Base-by-base conservation (phyloP, 2,888 invertebrate genomes). In the Malthinus seriepunctatus region DNA sequence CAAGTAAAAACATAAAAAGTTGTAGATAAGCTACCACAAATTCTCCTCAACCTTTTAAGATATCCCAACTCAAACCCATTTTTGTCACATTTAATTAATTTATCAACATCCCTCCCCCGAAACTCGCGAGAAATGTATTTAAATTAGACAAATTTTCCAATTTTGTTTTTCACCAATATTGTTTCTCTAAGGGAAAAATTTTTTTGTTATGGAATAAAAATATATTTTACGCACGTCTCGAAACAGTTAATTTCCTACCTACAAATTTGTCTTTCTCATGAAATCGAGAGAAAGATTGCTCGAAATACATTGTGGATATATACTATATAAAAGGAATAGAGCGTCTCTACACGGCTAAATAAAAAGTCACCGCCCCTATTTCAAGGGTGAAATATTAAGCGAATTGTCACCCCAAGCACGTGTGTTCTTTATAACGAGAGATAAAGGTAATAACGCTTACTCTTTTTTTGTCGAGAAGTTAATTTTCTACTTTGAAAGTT, bases 201-300 rank as follows among this genome's bases (percentile, higher is more conserved):
- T 23, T 23, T 23, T 23, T 23, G 23, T 23, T 23, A 23, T 23
- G 23, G 23, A 34, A 11, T 11, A 42, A 32, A 37, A 32, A 11
- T 53, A 62, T 62, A 69, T 71, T 67, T 67, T 64, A 55, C 51
- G 61, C 72, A 71, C 72, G 71, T 72, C 62, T 62, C 52, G 63
- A 64, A 64, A 68, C 69, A 69, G 70, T 71, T 72, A 72, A 72
- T 72, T 72, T 71, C 65, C 69, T 62, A 66, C 62, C 51, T 58
- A 55, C 54, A 62, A 62, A 60, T 58, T 62, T 58, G 56, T 57
- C 62, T 57, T 51, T 32, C 46, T 39, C 45, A 33, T 15, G 47
- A 48, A 48, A 54, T 47, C 49, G 51, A 33, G 37, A 49, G 46
- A 57, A 44, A 32, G 50, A 45, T 45, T 46, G 42, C 34, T 37